Conservation (phyloP, 2,113 vertebrate species). For the Lepidothrix coronata region DNA sequence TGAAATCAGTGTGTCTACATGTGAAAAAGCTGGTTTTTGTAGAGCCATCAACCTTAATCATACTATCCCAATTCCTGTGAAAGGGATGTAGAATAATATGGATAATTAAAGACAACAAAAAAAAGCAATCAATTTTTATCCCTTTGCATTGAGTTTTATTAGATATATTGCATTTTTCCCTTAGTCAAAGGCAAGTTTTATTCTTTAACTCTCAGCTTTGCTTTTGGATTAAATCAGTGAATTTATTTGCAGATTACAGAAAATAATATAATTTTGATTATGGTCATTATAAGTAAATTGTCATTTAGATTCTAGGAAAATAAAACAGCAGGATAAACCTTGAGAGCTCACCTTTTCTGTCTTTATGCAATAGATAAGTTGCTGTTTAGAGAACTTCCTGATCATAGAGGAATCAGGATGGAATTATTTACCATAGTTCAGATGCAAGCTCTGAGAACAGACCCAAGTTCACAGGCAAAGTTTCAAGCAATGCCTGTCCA, state of each 20-base stretch:
- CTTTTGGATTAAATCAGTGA: neutral
- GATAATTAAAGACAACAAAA: neutral
- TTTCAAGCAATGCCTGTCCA: neutral
- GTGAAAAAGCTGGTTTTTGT: neutral
- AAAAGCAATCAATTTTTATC: neutral
- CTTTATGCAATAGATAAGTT: neutral
- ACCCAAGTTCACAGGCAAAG: neutral
- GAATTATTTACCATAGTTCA: neutral
- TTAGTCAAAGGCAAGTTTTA: neutral
- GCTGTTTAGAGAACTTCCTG: neutral
- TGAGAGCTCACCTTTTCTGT: neutral
- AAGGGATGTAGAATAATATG: neutral
- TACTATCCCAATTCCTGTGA: neutral
- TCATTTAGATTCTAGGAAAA: neutral
- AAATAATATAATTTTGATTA: neutral
- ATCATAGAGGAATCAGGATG: neutral
- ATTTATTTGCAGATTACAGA: neutral
- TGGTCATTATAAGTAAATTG: neutral
- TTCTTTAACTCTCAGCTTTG: neutral
- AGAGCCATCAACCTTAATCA: neutral
- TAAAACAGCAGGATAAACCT: neutral
- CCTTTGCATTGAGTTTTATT: neutral
- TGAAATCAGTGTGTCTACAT: neutral
- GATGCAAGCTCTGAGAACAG: neutral
- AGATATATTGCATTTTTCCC: neutral